Evolutionary conservation across 2,888 invertebrate species (phyloP), one percentile per base, ranked within the genome.

Genomic region (Teinopalpus imperialis): DNA sequence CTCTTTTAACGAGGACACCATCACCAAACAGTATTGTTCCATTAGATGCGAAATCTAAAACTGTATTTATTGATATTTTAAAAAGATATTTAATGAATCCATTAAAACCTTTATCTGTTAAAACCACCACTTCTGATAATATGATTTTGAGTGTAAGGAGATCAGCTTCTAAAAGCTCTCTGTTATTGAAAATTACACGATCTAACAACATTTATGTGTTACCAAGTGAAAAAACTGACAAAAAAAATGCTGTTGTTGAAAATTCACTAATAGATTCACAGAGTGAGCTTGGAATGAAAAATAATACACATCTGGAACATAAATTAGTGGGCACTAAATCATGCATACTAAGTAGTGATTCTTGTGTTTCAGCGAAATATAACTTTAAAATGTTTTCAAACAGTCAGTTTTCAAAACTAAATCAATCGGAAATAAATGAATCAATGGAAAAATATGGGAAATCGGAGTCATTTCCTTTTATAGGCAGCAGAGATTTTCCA

Each of bases 121-220:
- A 24, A n/a, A 9, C 7, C n/a, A 39, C 44, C 1, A 9, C 8
- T 7, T 45, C 44, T 7, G 32, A 39, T 26, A 32, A 16, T n/a
- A 8, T 27, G 1, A 27, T 27, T 4, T 26, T 45, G 40, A 8
- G 26, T 16, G 10, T 45, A 6, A 26, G 36, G 21, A 45, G 32
- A 34, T n/a, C n/a, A 0, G 9, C 4, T 23, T 24, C 21, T 12
- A 27, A 27, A 7, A 3, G 7, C 3, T 20, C 26, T 7, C 1
- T 40, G 21, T 64, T 67, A 12, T 54, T 83, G 10, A 80, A 73
- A 60, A 67, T 80, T 2, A 69, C 74, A 20, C 47, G 63, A 5
- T 78, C 80, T 1, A 78, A 77, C 10, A 76, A 72, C 51, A 65
- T 81, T 51, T 74, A 64, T 43, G 52, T 77, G 8, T 47, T 63